Evolutionary conservation across 2,888 invertebrate species (phyloP).

Genomic region (Saturnia pavonia): DNA sequence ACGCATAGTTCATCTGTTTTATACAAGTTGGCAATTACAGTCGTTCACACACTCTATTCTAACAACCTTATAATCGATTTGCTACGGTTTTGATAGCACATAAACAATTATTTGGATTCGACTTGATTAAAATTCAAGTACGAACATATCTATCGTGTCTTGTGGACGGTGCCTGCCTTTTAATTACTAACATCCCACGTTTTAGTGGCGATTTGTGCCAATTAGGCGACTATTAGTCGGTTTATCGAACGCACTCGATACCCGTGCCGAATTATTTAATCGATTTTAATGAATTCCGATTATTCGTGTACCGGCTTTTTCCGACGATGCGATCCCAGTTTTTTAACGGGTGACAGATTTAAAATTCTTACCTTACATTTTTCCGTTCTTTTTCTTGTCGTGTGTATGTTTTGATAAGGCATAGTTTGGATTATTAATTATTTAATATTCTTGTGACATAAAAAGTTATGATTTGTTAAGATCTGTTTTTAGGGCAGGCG

Average conservation of each 20-base stretch:
- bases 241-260: slow-evolving; percentile 47
- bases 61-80: slow-evolving; percentile 38
- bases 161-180: slow-evolving; percentile 40
- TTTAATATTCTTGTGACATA: background rate
- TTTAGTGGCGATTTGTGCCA: slow-evolving; percentile 62
- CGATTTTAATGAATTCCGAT: slow-evolving; percentile 71
- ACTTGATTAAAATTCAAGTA: slow-evolving; percentile 39
- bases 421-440: slow-evolving; percentile 36
- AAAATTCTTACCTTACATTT: slow-evolving; percentile 79
- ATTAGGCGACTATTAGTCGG: slow-evolving; percentile 55
- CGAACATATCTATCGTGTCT: slow-evolving; percentile 25
- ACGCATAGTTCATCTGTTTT: background rate
- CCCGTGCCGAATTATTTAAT: slow-evolving; percentile 64
- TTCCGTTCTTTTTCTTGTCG: slow-evolving; percentile 54
- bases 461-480: background rate
- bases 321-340: slow-evolving; percentile 70
- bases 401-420: slow-evolving; percentile 74
- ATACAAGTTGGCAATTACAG: slow-evolving; percentile 20
- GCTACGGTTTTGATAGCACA: slow-evolving; percentile 39
- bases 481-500: too few relatives aligned
- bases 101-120: slow-evolving; percentile 38
- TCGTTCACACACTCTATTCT: slow-evolving; percentile 40
- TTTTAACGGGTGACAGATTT: slow-evolving; percentile 74
- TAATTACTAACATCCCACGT: slow-evolving; percentile 52
- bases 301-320: slow-evolving; percentile 64